Evolutionary conservation across 2,888 invertebrate species (phyloP).

Genomic region (Brenthis hecate): DNA sequence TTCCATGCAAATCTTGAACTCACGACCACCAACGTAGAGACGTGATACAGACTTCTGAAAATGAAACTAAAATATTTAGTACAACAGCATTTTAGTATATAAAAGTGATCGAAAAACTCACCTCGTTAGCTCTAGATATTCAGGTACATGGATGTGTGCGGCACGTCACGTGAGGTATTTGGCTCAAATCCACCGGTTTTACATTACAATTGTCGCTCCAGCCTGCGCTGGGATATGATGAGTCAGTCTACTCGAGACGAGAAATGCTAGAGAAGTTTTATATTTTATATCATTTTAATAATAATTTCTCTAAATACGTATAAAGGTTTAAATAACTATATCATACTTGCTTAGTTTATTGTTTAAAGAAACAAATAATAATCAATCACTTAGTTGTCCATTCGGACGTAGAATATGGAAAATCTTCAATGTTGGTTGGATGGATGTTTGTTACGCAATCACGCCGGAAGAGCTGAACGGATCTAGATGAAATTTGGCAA

Average conservation of each 20-base stretch:
- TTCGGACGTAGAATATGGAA: too few relatives aligned
- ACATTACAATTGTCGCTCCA: slow-evolving; percentile 71
- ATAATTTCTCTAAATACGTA: too few relatives aligned
- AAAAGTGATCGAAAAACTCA: slow-evolving; percentile 1
- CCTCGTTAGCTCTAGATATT: slow-evolving; percentile 16
- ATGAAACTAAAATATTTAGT: not conserved
- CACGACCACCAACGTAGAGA: too few relatives aligned
- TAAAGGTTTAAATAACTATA: too few relatives aligned
- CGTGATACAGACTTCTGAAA: not conserved
- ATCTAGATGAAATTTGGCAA: too few relatives aligned
- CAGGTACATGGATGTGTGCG: slow-evolving; percentile 8
- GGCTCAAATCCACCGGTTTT: slow-evolving; percentile 51
- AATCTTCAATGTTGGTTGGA: too few relatives aligned
- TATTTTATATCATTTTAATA: not conserved
- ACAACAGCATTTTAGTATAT: not conserved
- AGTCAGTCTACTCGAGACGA: slow-evolving; percentile 57
- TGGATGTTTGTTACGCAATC: too few relatives aligned
- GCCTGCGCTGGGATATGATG: slow-evolving; percentile 65
- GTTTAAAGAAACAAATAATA: too few relatives aligned
- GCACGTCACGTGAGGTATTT: slow-evolving; percentile 34
- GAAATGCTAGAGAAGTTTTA: slow-evolving; percentile 35
- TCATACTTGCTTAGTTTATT: too few relatives aligned
- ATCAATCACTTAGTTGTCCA: too few relatives aligned
- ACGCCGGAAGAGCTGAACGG: too few relatives aligned
- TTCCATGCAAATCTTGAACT: too few relatives aligned